Conservation (phyloP, 2,113 vertebrate species). For the Podilymbus podiceps region DNA sequence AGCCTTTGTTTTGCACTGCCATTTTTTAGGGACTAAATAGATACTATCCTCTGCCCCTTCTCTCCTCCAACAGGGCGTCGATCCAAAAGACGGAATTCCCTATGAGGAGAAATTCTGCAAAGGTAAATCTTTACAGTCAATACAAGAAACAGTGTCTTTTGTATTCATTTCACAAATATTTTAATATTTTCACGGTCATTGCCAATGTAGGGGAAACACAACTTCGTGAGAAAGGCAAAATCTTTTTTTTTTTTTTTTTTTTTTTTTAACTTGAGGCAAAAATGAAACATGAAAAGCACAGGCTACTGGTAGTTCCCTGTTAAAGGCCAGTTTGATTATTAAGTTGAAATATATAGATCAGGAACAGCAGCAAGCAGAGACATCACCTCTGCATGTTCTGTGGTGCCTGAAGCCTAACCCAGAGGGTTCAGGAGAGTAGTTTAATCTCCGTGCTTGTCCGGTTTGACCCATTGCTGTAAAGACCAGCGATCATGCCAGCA, state of each 20-base stretch:
- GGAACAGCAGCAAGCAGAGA: background rate
- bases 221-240: background rate
- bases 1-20: background rate
- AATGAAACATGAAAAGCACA: background rate
- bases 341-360: background rate
- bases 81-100: slow-evolving; percentile 76
- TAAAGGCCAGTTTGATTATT: background rate
- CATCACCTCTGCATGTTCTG: background rate
- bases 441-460: background rate
- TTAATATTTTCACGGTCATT: background rate
- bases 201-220: background rate
- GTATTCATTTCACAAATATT: background rate
- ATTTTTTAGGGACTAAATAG: background rate
- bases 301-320: background rate
- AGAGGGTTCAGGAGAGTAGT: background rate
- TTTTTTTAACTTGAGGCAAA: background rate
- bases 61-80: slow-evolving; percentile 71
- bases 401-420: background rate
- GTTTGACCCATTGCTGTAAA: background rate
- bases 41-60: background rate
- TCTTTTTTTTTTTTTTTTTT: background rate
- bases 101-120: slow-evolving; percentile 81
- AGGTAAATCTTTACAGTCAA: slow-evolving; percentile 56
- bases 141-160: background rate
- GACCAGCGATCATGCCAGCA: rapidly evolving